phyloP scores from a whole-genome alignment of 1,140 invertebrate genomes.

The Lerema accius region DNA sequence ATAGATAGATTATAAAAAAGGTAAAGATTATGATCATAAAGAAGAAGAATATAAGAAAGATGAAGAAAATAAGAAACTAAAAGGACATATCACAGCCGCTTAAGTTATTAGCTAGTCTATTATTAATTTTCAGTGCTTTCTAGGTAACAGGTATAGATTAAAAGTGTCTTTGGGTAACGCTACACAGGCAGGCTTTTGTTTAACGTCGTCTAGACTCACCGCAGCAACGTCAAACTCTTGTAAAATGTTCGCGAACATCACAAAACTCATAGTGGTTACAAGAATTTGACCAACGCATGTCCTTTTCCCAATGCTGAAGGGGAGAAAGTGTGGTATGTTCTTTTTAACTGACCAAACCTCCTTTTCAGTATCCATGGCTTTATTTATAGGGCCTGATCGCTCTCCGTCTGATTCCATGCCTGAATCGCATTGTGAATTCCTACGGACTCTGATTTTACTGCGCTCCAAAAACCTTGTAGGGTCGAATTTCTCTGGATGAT shows the following conservation, averaged over 20 bases:
- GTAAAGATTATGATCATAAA: too few relatives aligned
- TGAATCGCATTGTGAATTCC: conserved; percentile 78
- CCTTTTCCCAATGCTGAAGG: conserved; percentile 93
- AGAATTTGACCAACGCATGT: conserved; percentile 95
- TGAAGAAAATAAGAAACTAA: too few relatives aligned
- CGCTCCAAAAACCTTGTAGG: conserved; percentile 88
- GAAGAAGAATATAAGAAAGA: too few relatives aligned
- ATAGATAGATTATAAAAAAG: too few relatives aligned
- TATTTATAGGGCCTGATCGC: conserved; percentile 47
- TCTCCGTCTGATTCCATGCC: conserved; percentile 81
- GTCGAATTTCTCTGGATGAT: conserved; percentile 87
- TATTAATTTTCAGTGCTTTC: conserved; percentile 60
- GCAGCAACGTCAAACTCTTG: conserved; percentile 89
- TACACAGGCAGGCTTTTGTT: conserved; percentile 85
- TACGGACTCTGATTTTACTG: conserved; percentile 70
- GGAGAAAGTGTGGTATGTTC: conserved; percentile 89
- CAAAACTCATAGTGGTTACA: conserved; percentile 89
- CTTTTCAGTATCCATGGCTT: conserved; percentile 54
- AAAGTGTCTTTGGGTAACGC: conserved; percentile 88
- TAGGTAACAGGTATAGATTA: conserved; percentile 83
- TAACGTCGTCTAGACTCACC: conserved; percentile 81
- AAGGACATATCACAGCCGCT: conserved; percentile 28
- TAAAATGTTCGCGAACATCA: conserved; percentile 88
- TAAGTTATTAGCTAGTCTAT: conserved; percentile 9
- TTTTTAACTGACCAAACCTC: conserved; percentile 73